Base-by-base conservation (phyloP, 2,797 vertebrate species). In the Typhlichthys eigenmanni region DNA sequence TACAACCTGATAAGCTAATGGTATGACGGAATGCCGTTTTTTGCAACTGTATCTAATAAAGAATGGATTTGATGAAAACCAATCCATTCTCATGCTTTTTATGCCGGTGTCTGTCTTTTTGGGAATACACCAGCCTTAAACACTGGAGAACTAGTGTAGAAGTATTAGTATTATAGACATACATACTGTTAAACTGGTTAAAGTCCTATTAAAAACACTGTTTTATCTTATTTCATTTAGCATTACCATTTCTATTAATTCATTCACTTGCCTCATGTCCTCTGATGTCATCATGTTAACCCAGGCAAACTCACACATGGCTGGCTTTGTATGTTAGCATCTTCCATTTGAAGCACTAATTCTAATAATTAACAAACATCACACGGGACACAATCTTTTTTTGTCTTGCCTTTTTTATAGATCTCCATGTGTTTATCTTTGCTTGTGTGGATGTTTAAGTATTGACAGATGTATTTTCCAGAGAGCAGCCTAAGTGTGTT, bases 271-370 rank as follows among this genome's bases (percentile, higher is more conserved):
- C 76, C 76, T 68, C 50, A 78, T 79, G 69, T 78, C 83, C 76
- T 72, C 81, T 83, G 78, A 70, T 19, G 38, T 66, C 59, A 19
- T 63, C 9, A 57, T 14, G 32, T 64, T 77, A 85, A 88, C 85
- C 78, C 69, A 82, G 71, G 54, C 19, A 46, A 72, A 46, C 70
- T 75, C 47, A 64, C 62, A 72, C 55, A 57, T 70, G 69, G 47
- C 61, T 70, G 64, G 47, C 66, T 80, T 57, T 43, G 51, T 74
- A 80, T 16, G 6, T 66, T n/a, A 32, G 13, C 38, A 38, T 14
- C 48, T 58, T 24, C 24, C 24, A 24, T n/a, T 49, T 56, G 46
- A 54, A 65, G 50, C 67, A 65, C 34, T 38, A 38, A 38, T 38
- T 38, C 34, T 38, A 38, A 9, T 55, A 47, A 78, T 59, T 72